Evolutionary conservation across 2,113 vertebrate genomes (phyloP).

Genomic region (Amblyopsis rosae): DNA sequence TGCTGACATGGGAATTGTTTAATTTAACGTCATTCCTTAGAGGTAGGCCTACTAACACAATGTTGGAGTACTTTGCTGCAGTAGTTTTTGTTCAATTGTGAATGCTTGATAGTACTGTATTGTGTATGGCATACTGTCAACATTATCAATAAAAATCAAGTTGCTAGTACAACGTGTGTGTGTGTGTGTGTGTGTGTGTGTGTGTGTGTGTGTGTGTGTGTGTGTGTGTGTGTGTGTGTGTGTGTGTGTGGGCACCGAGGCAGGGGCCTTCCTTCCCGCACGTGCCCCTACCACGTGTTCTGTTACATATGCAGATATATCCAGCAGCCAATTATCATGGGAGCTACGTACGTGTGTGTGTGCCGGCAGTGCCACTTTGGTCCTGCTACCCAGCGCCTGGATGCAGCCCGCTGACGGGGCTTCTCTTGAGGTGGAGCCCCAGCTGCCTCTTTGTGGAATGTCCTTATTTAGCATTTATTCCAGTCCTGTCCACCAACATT

Average conservation of each 20-base stretch:
- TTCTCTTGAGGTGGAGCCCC: constrained; percentile 68
- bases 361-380: constrained; percentile 31
- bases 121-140: too few relatives aligned
- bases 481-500: neutral
- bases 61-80: too few relatives aligned
- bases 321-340: constrained; percentile 39
- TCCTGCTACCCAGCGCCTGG: constrained; percentile 58
- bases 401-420: constrained; percentile 58
- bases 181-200: constrained; percentile 12
- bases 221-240: constrained; percentile 5
- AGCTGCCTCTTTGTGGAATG: constrained; percentile 75
- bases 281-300: constrained; percentile 35
- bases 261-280: constrained; percentile 40
- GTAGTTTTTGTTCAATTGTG: too few relatives aligned
- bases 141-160: too few relatives aligned
- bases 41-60: too few relatives aligned
- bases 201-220: constrained; percentile 16
- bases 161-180: too few relatives aligned
- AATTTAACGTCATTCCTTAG: neutral
- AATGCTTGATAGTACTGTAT: too few relatives aligned
- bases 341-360: constrained; percentile 1
- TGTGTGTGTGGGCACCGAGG: constrained; percentile 45
- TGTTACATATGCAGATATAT: constrained; percentile 35
- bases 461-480: constrained; percentile 45
- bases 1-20: neutral